phyloP scores from a whole-genome alignment of 2,888 invertebrate species.

The Plagodis dolabraria region DNA sequence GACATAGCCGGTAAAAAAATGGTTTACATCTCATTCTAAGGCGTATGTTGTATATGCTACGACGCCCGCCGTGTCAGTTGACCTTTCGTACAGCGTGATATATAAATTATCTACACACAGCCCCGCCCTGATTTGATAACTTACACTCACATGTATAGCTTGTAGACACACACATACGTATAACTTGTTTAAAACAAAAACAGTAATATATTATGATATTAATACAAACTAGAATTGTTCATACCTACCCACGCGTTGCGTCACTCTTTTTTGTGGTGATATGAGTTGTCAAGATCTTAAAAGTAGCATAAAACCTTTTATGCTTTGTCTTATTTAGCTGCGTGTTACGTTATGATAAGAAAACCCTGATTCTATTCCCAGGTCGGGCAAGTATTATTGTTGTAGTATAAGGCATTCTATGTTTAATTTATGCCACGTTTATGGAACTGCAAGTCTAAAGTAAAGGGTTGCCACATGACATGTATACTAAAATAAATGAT shows the following conservation, averaged over 20 bases:
- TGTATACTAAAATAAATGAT: too few relatives aligned
- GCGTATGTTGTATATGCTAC: background rate
- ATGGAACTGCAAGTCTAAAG: too few relatives aligned
- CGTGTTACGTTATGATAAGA: too few relatives aligned
- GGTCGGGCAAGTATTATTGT: too few relatives aligned
- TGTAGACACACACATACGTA: background rate
- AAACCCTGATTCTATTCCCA: too few relatives aligned
- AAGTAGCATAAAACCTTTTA: too few relatives aligned
- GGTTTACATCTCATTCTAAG: background rate
- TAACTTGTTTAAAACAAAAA: slow-evolving; percentile 13
- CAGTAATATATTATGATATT: slow-evolving; percentile 12
- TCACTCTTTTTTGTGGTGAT: slow-evolving; percentile 11
- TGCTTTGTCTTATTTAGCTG: too few relatives aligned
- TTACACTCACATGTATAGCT: slow-evolving; percentile 5
- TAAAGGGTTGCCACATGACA: too few relatives aligned
- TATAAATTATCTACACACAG: slow-evolving; percentile 18
- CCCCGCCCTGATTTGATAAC: slow-evolving; percentile 17
- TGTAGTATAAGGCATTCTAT: too few relatives aligned
- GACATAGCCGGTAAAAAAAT: background rate
- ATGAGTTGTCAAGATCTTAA: background rate
- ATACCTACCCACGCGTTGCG: slow-evolving; percentile 1
- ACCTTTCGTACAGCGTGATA: slow-evolving; percentile 9
- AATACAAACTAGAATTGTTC: background rate
- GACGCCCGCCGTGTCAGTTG: slow-evolving; percentile 7
- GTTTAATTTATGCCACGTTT: too few relatives aligned